Percentiles rank a stretch among this genome's conserved stretches.
Conservation (phyloP, 2,888 invertebrate species). For the Nipponacmea schrenckii region DNA sequence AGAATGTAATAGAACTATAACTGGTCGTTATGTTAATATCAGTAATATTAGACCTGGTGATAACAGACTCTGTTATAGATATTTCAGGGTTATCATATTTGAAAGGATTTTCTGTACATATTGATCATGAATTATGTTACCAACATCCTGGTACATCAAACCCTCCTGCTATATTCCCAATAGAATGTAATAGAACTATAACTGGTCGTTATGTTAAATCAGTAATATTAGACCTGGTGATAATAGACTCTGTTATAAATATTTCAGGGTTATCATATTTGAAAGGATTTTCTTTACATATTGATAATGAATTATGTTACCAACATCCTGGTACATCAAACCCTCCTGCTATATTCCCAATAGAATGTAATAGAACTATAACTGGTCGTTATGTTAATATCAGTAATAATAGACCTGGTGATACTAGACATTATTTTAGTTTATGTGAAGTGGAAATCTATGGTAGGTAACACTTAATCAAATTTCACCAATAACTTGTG, state of each 20-base stretch:
- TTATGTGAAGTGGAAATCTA: conserved; percentile 3
- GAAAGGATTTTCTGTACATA: background rate
- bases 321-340: background rate
- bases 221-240: too few species aligned
- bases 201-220: too few species aligned
- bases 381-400: background rate
- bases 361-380: background rate
- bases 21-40: background rate
- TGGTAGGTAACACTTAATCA: background rate
- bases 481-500: too few species aligned
- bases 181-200: background rate
- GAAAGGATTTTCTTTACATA: background rate
- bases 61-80: too few species aligned
- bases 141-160: background rate
- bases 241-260: background rate
- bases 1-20: background rate
- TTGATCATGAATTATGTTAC: background rate
- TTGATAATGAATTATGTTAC: background rate
- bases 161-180: background rate
- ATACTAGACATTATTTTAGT: background rate
- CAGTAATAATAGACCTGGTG: background rate
- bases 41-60: too few species aligned
- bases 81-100: background rate
- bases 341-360: background rate
- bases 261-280: background rate